Evolutionary conservation across 2,113 vertebrate genomes (phyloP).

Genomic region (Dissostichus mawsoni): DNA sequence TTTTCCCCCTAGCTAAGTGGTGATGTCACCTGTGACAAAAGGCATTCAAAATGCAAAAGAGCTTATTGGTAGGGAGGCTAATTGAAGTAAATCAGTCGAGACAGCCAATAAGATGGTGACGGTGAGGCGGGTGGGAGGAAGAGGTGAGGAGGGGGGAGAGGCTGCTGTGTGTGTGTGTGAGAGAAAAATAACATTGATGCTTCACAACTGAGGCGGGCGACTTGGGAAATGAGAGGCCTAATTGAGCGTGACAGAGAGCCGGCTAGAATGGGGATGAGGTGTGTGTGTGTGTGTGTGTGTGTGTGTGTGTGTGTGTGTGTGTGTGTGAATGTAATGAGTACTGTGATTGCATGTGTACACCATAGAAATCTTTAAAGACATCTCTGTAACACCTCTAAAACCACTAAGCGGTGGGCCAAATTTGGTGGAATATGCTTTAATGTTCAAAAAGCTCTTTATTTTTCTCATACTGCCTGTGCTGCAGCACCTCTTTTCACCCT

Average conservation of each 20-base stretch:
- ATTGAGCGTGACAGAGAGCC: conserved; percentile 70
- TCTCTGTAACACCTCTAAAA: background rate
- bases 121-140: background rate
- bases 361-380: background rate
- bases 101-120: conserved; percentile 41
- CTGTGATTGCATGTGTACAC: background rate
- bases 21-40: conserved; percentile 61
- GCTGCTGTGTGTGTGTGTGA: background rate
- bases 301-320: conserved; percentile 18
- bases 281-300: conserved; percentile 20
- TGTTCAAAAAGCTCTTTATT: background rate
- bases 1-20: background rate
- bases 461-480: no score
- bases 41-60: conserved; percentile 44
- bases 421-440: background rate
- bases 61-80: conserved; percentile 46
- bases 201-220: conserved; percentile 35
- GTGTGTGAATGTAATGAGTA: background rate
- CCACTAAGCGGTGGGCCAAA: background rate
- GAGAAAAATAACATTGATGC: conserved; percentile 59
- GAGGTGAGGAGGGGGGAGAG: background rate
- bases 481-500: no score
- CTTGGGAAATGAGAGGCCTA: conserved; percentile 75
- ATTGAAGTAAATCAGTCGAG: conserved; percentile 65
- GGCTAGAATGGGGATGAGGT: conserved; percentile 23